A percentile compares a stretch with the other conserved stretches of the same genome.
Conservation (phyloP, 2,888 invertebrate species). For the Linnaemya vulpina region DNA sequence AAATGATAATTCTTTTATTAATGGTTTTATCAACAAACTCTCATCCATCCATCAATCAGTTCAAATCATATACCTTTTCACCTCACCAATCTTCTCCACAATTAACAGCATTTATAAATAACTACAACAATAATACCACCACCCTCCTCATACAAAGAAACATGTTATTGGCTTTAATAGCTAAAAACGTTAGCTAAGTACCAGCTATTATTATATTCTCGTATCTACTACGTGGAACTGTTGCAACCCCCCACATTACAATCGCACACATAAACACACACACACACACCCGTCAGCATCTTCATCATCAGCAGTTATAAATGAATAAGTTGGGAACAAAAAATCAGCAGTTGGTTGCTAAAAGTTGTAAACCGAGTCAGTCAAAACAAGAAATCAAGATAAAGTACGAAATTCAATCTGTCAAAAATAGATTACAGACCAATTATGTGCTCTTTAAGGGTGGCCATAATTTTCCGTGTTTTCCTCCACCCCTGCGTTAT, state of each 20-base stretch:
- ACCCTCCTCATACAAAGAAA: slow-evolving; percentile 33
- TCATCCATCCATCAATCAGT: too few species aligned
- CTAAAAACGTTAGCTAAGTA: slow-evolving; percentile 38
- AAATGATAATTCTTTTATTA: neutral
- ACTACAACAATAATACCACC: slow-evolving; percentile 35
- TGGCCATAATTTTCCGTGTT: slow-evolving; percentile 72
- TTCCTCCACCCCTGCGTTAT: slow-evolving; percentile 25
- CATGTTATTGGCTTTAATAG: slow-evolving; percentile 45
- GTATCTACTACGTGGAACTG: slow-evolving; percentile 1
- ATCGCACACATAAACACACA: neutral
- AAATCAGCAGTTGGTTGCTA: slow-evolving; percentile 55
- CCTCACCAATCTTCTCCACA: slow-evolving; percentile 23
- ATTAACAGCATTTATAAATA: slow-evolving; percentile 56
- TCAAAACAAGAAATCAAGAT: slow-evolving; percentile 83
- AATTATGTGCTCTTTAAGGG: slow-evolving; percentile 82
- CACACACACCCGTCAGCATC: neutral
- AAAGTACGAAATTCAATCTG: slow-evolving; percentile 84
- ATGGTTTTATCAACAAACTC: too few species aligned
- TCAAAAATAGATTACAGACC: slow-evolving; percentile 84
- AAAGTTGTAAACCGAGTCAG: slow-evolving; percentile 77
- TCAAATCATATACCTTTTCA: slow-evolving; percentile 14
- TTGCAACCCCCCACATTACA: slow-evolving; percentile 35
- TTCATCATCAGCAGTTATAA: slow-evolving; percentile 36
- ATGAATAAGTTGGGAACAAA: slow-evolving; percentile 32
- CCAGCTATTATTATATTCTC: slow-evolving; percentile 29